These are phyloP conservation scores for Poecilia velifera DNA, from an alignment of 2,797 vertebrate species.

Conservation along the genomic window DNA sequence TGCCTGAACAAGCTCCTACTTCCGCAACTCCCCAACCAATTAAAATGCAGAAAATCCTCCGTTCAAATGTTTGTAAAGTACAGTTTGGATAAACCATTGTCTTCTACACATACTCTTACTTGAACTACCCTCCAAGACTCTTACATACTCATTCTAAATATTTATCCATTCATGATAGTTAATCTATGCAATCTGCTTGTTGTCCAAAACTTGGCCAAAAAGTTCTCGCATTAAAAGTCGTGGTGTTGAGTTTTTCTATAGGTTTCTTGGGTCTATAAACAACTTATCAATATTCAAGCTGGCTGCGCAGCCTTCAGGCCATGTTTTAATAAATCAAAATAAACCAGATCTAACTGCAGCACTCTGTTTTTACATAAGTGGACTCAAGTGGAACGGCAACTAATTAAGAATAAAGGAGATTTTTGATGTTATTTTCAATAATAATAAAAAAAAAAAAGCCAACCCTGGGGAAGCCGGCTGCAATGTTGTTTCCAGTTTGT, in stretches of 20 bases:
- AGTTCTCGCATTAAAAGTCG: background rate
- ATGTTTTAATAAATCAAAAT: constrained; percentile 67
- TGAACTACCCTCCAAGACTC: background rate
- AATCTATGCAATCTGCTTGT: background rate
- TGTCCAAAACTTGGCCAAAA: constrained; percentile 3
- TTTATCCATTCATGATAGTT: background rate
- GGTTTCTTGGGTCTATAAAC: constrained; percentile 18
- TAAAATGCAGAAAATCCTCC: background rate
- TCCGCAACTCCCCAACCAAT: background rate
- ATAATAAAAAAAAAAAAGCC: constrained; percentile 15
- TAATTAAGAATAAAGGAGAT: constrained; percentile 60
- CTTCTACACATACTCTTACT: background rate
- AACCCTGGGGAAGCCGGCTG: constrained; percentile 36
- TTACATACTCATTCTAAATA: background rate
- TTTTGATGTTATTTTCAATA: constrained; percentile 68
- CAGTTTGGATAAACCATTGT: background rate
- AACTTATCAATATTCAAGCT: constrained; percentile 26
- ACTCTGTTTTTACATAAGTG: constrained; percentile 60
- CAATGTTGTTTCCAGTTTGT: constrained; percentile 23
- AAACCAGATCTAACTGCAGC: constrained; percentile 62
- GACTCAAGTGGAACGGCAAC: constrained; percentile 52
- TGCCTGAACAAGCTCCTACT: background rate
- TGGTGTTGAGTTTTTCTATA: background rate
- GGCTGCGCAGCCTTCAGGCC: constrained; percentile 48
- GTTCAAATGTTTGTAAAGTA: background rate